Conservation (phyloP, 1,140 invertebrate genomes). For the Heterodera schachtii region DNA sequence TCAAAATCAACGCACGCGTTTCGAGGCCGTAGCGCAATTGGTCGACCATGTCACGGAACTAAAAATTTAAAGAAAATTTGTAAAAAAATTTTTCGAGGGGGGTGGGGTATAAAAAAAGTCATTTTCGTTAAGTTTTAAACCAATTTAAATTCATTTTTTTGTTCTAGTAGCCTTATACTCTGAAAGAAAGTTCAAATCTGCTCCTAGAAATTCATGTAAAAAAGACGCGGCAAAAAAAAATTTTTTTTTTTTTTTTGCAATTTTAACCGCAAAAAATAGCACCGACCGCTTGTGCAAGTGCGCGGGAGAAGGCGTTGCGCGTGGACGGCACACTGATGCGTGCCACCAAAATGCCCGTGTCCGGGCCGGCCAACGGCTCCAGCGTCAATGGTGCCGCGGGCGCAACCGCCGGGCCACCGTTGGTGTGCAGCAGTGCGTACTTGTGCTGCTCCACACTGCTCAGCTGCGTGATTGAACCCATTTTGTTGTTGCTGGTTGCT, state of each 20-base stretch:
- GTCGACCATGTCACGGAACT: slow-evolving; percentile 71
- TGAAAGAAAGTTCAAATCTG: no score
- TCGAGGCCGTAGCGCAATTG: slow-evolving; percentile 76
- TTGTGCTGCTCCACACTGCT: neutral
- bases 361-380: neutral
- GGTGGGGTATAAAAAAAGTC: no score
- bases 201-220: no score
- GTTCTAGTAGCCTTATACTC: no score
- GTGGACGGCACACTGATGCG: slow-evolving; percentile 16
- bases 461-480: neutral
- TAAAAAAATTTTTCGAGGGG: no score
- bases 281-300: slow-evolving; percentile 8
- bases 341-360: slow-evolving; percentile 12
- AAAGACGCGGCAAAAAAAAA: neutral
- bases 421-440: neutral
- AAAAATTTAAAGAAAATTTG: neutral
- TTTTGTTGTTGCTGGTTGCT: no score
- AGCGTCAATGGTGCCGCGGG: slow-evolving; percentile 1
- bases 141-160: no score
- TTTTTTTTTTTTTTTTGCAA: neutral
- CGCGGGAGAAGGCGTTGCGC: slow-evolving; percentile 13
- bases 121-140: no score
- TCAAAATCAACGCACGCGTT: slow-evolving; percentile 80
- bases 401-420: no score
- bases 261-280: neutral